Conservation (phyloP, 2,797 vertebrate species). For the Crenichthys baileyi region DNA sequence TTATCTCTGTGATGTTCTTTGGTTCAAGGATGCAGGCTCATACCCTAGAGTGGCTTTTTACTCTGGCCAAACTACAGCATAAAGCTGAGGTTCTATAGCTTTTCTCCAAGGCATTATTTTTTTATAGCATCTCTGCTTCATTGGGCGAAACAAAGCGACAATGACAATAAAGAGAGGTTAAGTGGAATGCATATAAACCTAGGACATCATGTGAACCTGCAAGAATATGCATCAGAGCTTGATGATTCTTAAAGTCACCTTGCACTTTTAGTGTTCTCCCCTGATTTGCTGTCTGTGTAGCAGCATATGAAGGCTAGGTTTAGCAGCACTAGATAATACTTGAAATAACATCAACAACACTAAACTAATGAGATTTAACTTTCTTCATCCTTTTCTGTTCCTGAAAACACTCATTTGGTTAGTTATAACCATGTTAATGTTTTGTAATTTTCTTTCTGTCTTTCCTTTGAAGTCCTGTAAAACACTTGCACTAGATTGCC, state of each 20-base stretch:
- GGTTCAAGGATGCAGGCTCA: constrained; percentile 59
- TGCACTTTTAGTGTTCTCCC: neutral
- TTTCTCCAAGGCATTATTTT: constrained; percentile 27
- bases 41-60: constrained; percentile 39
- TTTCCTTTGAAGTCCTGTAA: neutral
- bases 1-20: constrained; percentile 49
- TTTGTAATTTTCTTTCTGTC: neutral
- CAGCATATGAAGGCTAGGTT: neutral
- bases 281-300: neutral
- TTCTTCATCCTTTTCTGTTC: neutral
- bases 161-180: constrained; percentile 25
- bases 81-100: constrained; percentile 33
- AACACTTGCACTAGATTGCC: too few relatives aligned
- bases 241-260: constrained; percentile 30
- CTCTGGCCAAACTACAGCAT: constrained; percentile 26
- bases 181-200: constrained; percentile 24
- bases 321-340: neutral
- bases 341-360: neutral
- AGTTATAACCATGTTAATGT: neutral
- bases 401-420: neutral
- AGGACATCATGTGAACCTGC: constrained; percentile 8
- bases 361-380: neutral
- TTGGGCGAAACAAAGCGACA: constrained; percentile 37
- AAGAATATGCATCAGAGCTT: constrained; percentile 1
- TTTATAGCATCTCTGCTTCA: constrained; percentile 45